Conservation (phyloP, 2,888 invertebrate genomes). For the Epistrophe eligans region DNA sequence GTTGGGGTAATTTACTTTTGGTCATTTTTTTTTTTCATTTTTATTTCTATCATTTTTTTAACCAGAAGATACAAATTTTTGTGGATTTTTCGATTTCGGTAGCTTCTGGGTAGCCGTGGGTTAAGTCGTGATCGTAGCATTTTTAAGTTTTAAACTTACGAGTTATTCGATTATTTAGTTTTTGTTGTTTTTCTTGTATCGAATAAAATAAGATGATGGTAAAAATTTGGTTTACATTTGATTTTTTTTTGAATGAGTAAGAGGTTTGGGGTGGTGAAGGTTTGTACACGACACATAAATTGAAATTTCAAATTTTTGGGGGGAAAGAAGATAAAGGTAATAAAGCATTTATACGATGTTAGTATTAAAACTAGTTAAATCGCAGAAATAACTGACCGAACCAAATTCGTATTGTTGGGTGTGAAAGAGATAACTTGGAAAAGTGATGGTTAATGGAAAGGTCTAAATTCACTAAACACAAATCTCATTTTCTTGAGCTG, state of each 20-base stretch:
- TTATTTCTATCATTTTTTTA: constrained; percentile 1
- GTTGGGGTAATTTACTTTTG: constrained; percentile 69
- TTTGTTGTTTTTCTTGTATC: background rate
- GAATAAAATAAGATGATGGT: constrained; percentile 35
- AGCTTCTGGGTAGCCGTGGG: constrained; percentile 71
- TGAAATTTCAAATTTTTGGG: background rate
- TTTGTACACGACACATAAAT: background rate
- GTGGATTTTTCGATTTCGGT: constrained; percentile 69
- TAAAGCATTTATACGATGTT: background rate
- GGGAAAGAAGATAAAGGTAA: background rate
- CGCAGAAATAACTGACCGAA: too few species aligned
- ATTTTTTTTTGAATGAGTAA: background rate
- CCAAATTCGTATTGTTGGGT: too few species aligned
- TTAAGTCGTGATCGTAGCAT: constrained; percentile 73
- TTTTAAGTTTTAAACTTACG: constrained; percentile 63
- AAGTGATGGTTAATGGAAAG: too few species aligned
- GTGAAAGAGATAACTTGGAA: too few species aligned
- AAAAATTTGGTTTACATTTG: constrained; percentile 44
- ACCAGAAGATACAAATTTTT: constrained; percentile 66
- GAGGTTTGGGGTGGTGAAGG: background rate
- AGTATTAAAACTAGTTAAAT: background rate
- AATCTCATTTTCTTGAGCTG: too few species aligned
- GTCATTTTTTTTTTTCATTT: constrained; percentile 49
- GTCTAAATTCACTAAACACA: too few species aligned
- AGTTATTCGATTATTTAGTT: constrained; percentile 42